phyloP scores from a whole-genome alignment of 1,140 invertebrate genomes.

The Spodoptera frugiperda region DNA sequence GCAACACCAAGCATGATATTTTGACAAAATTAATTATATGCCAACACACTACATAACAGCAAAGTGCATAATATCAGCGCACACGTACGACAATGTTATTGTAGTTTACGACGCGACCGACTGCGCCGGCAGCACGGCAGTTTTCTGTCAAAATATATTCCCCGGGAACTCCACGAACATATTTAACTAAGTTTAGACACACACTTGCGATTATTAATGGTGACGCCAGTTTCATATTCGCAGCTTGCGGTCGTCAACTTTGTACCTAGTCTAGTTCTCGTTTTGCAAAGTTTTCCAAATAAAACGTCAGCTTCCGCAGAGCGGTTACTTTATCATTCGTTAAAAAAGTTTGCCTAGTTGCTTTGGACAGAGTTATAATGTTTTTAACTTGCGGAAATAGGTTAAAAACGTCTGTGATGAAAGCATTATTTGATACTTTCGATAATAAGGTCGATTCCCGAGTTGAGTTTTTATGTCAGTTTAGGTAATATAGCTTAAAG shows the following conservation, averaged over 20 bases:
- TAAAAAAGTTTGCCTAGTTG: too few species aligned
- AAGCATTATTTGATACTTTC: too few species aligned
- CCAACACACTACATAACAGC: background rate
- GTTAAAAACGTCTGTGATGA: too few species aligned
- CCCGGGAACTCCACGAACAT: constrained; percentile 17
- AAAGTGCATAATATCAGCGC: background rate
- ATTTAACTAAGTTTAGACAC: constrained; percentile 32
- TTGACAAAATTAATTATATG: background rate
- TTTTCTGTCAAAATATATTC: constrained; percentile 32
- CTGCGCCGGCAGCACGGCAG: constrained; percentile 20
- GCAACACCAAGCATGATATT: background rate
- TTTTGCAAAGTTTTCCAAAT: background rate
- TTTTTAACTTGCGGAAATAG: too few species aligned
- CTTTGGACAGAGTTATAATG: too few species aligned
- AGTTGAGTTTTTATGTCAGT: too few species aligned
- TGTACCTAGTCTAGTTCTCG: background rate
- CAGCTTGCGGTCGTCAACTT: constrained; percentile 15
- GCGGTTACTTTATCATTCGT: background rate
- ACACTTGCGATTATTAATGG: constrained; percentile 27
- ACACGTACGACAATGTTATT: constrained; percentile 23
- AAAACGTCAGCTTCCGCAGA: background rate
- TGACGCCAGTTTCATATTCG: constrained; percentile 25
- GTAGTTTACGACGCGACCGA: constrained; percentile 21
- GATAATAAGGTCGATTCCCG: too few species aligned
- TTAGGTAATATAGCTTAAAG: too few species aligned